phyloP scores from a whole-genome alignment of 2,113 vertebrate genomes.

The Protobothrops mucrosquamatus region DNA sequence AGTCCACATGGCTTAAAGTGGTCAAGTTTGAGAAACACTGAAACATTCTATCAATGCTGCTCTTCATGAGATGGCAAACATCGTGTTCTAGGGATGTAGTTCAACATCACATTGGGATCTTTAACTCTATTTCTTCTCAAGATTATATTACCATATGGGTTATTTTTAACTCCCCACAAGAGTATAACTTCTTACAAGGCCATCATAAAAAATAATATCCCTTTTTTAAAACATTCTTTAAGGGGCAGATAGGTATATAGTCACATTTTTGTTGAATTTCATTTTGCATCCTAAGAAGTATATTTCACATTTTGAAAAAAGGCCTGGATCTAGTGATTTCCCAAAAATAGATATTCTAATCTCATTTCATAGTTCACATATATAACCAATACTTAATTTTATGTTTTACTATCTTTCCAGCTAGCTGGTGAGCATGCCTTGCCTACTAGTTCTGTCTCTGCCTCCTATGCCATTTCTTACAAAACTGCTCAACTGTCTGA shows the following conservation, averaged over 20 bases:
- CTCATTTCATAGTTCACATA: neutral
- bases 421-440: neutral
- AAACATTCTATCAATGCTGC: no score
- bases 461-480: neutral
- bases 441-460: neutral
- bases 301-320: neutral
- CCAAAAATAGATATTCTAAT: neutral
- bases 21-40: no score
- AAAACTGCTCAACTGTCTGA: neutral
- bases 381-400: neutral
- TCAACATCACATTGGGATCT: neutral
- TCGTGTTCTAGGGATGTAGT: neutral
- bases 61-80: neutral
- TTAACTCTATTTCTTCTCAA: neutral
- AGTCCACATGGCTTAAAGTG: no score
- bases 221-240: neutral
- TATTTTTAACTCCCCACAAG: neutral
- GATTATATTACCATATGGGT: neutral
- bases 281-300: neutral
- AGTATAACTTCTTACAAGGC: neutral
- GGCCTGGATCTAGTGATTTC: neutral
- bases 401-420: neutral
- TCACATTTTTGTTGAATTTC: neutral
- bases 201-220: neutral
- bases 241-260: neutral